A percentile compares a stretch with the other conserved stretches of the same genome.
Conservation (phyloP, 1,140 invertebrate genomes). For the Anastrepha ludens region DNA sequence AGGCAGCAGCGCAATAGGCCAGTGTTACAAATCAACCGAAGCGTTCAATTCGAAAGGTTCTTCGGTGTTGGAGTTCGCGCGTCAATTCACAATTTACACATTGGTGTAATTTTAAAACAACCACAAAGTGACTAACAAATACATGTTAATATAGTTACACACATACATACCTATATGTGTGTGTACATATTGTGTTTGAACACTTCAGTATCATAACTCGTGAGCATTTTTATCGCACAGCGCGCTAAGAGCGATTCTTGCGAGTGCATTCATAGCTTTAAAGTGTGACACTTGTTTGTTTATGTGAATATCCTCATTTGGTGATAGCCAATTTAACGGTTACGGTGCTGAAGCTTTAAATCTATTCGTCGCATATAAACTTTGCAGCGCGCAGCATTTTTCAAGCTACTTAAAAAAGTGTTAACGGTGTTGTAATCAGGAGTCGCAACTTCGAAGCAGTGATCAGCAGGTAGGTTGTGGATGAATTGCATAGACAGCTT, state of each 20-base stretch:
- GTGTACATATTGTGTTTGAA: not conserved
- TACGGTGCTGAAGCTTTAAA: not conserved
- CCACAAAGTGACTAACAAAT: not conserved
- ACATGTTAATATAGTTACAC: not conserved
- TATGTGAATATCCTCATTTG: not conserved
- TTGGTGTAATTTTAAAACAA: slow-evolving; percentile 28
- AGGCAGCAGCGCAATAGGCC: slow-evolving; percentile 55
- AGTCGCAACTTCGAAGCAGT: not conserved
- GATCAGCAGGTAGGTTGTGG: slow-evolving; percentile 5
- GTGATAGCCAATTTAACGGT: not conserved
- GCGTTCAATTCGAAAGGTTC: slow-evolving; percentile 72
- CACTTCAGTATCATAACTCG: not conserved
- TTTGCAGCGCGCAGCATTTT: not conserved
- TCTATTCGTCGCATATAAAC: not conserved
- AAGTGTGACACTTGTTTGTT: not conserved
- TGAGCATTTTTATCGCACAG: not conserved
- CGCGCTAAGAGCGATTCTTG: not conserved
- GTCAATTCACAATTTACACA: slow-evolving; percentile 54
- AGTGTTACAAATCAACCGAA: slow-evolving; percentile 72
- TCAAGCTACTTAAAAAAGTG: not conserved
- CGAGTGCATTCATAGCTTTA: slow-evolving; percentile 2
- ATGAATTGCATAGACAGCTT: not conserved
- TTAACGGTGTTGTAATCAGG: not conserved
- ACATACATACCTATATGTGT: not conserved
- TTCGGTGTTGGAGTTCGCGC: slow-evolving; percentile 64